phyloP scores from a whole-genome alignment of 2,113 vertebrate genomes.

The Fulica atra region DNA sequence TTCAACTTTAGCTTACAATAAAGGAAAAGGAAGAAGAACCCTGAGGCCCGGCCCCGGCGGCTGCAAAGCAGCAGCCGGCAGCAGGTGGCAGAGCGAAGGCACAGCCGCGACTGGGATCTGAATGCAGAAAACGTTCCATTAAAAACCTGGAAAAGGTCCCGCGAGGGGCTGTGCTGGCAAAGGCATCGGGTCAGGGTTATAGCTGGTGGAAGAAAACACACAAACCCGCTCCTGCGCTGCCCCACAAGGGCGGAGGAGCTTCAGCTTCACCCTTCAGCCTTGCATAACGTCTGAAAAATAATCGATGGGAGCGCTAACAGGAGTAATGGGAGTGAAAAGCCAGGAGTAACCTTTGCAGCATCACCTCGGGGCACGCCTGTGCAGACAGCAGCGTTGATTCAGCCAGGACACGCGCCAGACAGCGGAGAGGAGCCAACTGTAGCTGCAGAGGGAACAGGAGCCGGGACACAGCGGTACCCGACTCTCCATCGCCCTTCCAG shows the following conservation, averaged over 20 bases:
- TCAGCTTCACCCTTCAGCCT: background rate
- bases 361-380: background rate
- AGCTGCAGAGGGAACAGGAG: background rate
- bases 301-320: accelerated
- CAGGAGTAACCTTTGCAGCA: background rate
- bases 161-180: background rate
- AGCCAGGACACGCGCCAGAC: background rate
- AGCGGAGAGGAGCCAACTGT: background rate
- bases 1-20: background rate
- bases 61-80: background rate
- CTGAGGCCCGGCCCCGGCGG: no score
- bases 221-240: background rate
- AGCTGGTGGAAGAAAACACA: background rate
- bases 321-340: background rate
- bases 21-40: background rate
- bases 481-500: accelerated
- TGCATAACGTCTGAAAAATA: background rate
- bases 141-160: background rate
- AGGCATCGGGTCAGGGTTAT: accelerated
- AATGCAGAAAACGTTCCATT: background rate
- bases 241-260: background rate
- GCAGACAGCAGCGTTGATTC: background rate
- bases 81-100: background rate
- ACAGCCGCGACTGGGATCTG: background rate
- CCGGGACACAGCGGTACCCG: accelerated